A percentile compares a stretch with the other conserved stretches of the same genome.
Conservation (phyloP, 2,888 invertebrate species). For the Parelbella ahira region DNA sequence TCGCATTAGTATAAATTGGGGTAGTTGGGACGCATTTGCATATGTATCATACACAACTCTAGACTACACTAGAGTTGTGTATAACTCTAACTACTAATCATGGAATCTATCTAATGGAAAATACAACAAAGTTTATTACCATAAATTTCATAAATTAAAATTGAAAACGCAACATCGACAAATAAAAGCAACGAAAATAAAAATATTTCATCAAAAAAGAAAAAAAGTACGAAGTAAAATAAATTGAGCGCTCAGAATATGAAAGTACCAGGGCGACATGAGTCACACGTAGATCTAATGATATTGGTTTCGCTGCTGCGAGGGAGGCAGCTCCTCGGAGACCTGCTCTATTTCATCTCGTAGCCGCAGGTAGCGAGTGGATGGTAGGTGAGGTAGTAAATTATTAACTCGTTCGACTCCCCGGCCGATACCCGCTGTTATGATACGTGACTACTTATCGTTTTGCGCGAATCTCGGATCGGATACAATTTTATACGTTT, state of each 20-base stretch:
- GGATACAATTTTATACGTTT: not conserved
- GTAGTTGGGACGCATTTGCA: no score
- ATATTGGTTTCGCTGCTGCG: conserved; percentile 65
- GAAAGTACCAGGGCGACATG: conserved; percentile 49
- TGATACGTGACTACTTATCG: conserved; percentile 25
- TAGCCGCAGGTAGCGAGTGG: conserved; percentile 39
- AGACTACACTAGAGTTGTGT: no score
- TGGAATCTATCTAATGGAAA: no score
- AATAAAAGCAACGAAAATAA: not conserved
- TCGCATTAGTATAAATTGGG: no score
- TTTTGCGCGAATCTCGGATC: conserved; percentile 22
- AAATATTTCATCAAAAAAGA: conserved; percentile 4
- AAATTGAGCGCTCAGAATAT: conserved; percentile 23
- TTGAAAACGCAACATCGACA: no score
- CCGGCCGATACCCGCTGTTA: conserved; percentile 34
- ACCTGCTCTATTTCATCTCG: conserved; percentile 60
- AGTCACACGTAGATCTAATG: conserved; percentile 63
- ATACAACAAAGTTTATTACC: no score
- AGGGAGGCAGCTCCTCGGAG: conserved; percentile 49
- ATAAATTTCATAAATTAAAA: no score
- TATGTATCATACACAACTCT: no score
- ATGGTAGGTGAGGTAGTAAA: conserved; percentile 53
- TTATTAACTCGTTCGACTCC: conserved; percentile 47
- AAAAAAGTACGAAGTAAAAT: conserved; percentile 3
- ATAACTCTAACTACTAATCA: no score